Evolutionary conservation across 2,888 invertebrate species (phyloP).

Genomic region (Hydrotaea cyrtoneurina): DNA sequence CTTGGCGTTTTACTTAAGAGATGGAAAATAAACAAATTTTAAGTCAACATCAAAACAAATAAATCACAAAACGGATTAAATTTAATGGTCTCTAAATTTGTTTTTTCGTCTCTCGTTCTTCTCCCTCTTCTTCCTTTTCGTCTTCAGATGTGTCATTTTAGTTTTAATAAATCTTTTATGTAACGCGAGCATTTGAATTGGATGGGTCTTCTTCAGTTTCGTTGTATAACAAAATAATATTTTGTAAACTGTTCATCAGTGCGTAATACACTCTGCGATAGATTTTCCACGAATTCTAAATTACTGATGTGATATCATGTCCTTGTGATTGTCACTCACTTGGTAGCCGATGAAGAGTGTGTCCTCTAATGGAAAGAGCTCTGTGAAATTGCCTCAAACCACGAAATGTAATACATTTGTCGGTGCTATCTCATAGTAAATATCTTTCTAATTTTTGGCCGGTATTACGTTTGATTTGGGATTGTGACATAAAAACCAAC

Average conservation of each 20-base stretch:
- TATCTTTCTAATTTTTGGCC: no score
- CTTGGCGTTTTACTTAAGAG: neutral
- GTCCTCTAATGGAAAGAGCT: no score
- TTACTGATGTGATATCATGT: neutral
- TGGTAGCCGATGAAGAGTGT: no score
- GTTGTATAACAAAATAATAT: neutral
- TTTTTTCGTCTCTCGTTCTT: no score
- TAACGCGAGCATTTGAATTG: neutral
- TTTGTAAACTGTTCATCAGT: neutral
- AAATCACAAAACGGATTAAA: constrained; percentile 37
- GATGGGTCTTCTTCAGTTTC: neutral
- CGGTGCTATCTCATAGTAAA: no score
- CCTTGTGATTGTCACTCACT: neutral
- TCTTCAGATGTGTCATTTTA: neutral
- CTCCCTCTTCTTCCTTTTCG: constrained; percentile 27
- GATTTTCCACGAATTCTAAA: neutral
- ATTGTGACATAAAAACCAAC: no score
- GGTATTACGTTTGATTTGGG: no score
- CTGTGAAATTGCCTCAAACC: no score
- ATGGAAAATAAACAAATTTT: constrained; percentile 18
- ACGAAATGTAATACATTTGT: no score
- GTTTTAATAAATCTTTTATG: constrained; percentile 9
- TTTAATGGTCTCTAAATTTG: constrained; percentile 37
- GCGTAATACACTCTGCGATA: neutral
- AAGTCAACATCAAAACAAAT: constrained; percentile 37